Evolutionary conservation across 2,888 invertebrate species (phyloP).

Genomic region (Periphyllus acericola): DNA sequence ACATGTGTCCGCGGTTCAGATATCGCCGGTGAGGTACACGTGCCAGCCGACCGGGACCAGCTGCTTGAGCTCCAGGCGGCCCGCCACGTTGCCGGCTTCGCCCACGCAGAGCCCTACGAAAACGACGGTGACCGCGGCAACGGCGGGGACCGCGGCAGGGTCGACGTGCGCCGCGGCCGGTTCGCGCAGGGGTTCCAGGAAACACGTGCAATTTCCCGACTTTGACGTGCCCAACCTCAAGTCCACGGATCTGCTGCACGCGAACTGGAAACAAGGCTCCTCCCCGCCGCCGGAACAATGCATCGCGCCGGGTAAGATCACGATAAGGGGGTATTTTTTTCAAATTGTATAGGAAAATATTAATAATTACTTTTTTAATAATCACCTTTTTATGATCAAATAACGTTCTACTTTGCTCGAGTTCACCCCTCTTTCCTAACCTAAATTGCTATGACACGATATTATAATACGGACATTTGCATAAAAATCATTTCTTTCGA

Average conservation of each 20-base stretch:
- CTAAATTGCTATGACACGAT: too few relatives aligned
- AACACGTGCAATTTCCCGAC: constrained; percentile 75
- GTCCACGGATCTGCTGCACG: constrained; percentile 49
- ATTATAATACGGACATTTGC: too few relatives aligned
- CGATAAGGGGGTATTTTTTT: neutral
- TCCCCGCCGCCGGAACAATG: constrained; percentile 26
- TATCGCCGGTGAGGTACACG: constrained; percentile 71
- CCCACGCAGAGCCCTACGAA: constrained; percentile 71
- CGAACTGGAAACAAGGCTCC: constrained; percentile 52
- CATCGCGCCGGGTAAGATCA: neutral
- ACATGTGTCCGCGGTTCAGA: constrained; percentile 66
- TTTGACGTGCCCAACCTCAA: constrained; percentile 26
- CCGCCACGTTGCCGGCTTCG: constrained; percentile 69
- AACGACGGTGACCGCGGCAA: constrained; percentile 68
- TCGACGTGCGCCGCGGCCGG: neutral
- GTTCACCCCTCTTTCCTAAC: too few relatives aligned
- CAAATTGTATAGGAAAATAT: too few relatives aligned
- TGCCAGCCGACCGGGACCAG: constrained; percentile 71
- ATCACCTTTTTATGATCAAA: too few relatives aligned
- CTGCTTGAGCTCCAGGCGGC: constrained; percentile 69
- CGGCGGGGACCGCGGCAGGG: neutral
- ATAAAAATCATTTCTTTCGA: too few relatives aligned
- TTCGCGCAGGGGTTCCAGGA: constrained; percentile 70
- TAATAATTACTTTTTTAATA: too few relatives aligned
- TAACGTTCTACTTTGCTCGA: too few relatives aligned